Base-by-base conservation (phyloP, 2,797 vertebrate species). In the Euthynnus affinis region DNA sequence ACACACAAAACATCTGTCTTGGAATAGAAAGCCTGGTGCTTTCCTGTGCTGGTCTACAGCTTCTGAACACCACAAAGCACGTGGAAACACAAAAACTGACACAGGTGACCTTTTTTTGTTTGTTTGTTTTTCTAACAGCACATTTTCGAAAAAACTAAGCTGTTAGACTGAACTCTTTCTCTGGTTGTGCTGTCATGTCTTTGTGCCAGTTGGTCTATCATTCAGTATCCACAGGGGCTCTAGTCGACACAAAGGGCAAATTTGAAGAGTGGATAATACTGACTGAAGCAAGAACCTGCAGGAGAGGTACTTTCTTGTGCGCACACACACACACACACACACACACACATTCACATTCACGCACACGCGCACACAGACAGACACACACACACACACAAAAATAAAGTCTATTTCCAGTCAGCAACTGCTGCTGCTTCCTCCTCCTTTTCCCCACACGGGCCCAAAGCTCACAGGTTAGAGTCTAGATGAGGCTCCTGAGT, bases 191-290 rank as follows among this genome's bases (percentile, higher is more conserved):
- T 70, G 56, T 6, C 58, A 67, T 9, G 40, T 76, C 52, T 71
- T 48, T 44, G 56, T 56, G 81, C 37, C 60, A n/a, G 52, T 40
- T 9, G 9, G 40, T 53, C 56, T 17, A 56, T 32, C 37, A 18
- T 58, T 81, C 59, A 6, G 63, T 4, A 59, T 76, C 76, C 65
- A 82, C 73, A 62, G 74, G 63, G 48, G 34, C 66, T 86, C 57
- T 18, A 57, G 58, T 84, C 27, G 13, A 82, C 59, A 72, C 59
- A n/a, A 66, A 72, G 57, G 78, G 73, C 49, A 22, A 74, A 72
- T 84, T 61, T 84, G 42, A 72, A 81, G 74, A 65, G 77, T 71
- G 78, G 81, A 74, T 92, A 94, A 94, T 93, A 94, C 94, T 93
- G 93, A 89, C 85, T 80, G 65, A 78, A 87, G 69, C 58, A 78